Evolutionary conservation across 2,113 vertebrate genomes (phyloP), one percentile per base, ranked within the genome.

Genomic region (Silurus asotus): DNA sequence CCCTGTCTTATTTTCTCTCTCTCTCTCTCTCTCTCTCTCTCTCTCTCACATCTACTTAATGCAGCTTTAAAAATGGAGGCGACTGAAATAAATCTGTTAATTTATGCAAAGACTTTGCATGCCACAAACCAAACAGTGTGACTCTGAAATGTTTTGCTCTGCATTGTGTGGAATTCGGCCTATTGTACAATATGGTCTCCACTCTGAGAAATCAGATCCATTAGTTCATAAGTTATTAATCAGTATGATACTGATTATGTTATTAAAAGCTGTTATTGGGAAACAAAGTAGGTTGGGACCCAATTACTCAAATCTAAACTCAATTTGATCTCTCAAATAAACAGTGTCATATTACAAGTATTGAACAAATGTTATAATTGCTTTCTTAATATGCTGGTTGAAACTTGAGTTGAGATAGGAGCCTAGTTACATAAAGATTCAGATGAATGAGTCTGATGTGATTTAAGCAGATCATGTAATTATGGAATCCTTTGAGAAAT

Each of bases 41-140:
- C 81, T 83, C 85, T 67, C 25, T 8, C 25, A 37, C 17, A 28
- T 64, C 59, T 37, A 81, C 8, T 69, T 81, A 84, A 84, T 81
- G 10, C 51, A 65, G 77, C 9, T 14, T 74, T 74, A 81, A 84
- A 84, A 67, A 80, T 45, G 37, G 49, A 74, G 48, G 1, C 65
- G 45, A 77, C 76, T 61, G 49, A 87, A 82, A 87, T 72, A 85
- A 77, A 86, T 45, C 61, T 79, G 84, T 84, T 86, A 70, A 82
- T 84, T 55, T 85, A 69, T 69, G 37, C 56, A 81, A 76, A 84
- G 37, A 55, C 28, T 81, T 37, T 59, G 11, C 15, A 72, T 80
- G 77, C 65, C n/a, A 69, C 55, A 62, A 51, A 85, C 20, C 48
- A 5, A 5, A 37, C 59, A 1, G 6, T 62, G 11, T 15, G 55